Conservation (phyloP, 2,888 invertebrate genomes). For the Epistrophella euchroma region DNA sequence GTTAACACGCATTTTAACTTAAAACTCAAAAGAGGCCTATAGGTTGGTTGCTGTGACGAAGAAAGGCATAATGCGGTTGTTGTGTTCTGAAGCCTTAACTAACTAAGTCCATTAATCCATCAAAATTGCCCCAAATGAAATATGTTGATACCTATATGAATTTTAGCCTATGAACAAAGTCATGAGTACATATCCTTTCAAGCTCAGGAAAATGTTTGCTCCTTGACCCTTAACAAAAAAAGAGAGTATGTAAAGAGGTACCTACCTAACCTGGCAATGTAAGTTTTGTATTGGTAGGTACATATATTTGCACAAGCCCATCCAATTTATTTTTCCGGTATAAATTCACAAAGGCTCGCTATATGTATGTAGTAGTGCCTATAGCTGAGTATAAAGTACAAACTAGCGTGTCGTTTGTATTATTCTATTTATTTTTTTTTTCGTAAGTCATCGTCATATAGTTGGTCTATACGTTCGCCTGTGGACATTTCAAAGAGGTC, state of each 20-base stretch:
- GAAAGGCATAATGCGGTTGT: neutral
- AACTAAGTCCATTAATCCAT: slow-evolving; percentile 19
- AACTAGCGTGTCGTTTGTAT: slow-evolving; percentile 11
- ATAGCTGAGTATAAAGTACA: neutral
- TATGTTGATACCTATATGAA: neutral
- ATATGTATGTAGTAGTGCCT: neutral
- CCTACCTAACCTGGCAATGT: neutral
- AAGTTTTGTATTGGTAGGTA: neutral
- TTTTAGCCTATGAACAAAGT: neutral
- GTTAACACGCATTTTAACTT: slow-evolving; percentile 9
- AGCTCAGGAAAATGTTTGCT: slow-evolving; percentile 9
- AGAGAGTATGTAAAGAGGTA: neutral
- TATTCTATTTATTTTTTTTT: slow-evolving; percentile 40
- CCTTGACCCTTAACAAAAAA: slow-evolving; percentile 23
- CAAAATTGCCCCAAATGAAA: slow-evolving; percentile 9
- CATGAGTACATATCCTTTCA: neutral
- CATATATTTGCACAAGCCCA: slow-evolving; percentile 33
- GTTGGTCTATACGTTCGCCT: slow-evolving; percentile 11
- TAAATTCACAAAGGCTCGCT: slow-evolving; percentile 33
- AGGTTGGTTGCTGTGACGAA: neutral
- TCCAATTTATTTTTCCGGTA: slow-evolving; percentile 52
- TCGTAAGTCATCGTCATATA: neutral
- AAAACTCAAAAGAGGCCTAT: neutral
- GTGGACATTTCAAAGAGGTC: slow-evolving; percentile 59
- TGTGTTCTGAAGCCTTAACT: neutral